A percentile compares a stretch with the other conserved stretches of the same genome.
Conservation (phyloP, 2,888 invertebrate species). For the Subacronicta megacephala region DNA sequence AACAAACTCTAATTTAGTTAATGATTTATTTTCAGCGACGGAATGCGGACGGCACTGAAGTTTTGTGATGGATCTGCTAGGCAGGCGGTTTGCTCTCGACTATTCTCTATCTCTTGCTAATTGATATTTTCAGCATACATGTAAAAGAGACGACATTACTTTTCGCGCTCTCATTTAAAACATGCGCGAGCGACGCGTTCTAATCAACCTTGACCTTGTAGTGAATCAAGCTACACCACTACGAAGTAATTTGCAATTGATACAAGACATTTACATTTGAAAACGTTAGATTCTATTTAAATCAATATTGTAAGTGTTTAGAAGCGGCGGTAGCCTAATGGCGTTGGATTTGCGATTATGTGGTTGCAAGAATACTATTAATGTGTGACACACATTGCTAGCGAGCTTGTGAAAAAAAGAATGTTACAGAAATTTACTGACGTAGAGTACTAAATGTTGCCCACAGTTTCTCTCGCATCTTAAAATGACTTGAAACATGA, state of each 20-base stretch:
- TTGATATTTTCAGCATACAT: constrained; percentile 49
- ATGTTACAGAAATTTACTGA: too few relatives aligned
- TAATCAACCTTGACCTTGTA: constrained; percentile 85
- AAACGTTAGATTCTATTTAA: constrained; percentile 25
- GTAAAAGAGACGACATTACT: constrained; percentile 67
- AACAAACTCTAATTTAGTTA: constrained; percentile 69
- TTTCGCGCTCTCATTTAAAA: constrained; percentile 50
- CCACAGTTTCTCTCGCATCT: too few relatives aligned
- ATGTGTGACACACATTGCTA: too few relatives aligned
- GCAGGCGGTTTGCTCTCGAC: constrained; percentile 56
- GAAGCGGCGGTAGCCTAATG: too few relatives aligned
- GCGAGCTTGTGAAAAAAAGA: too few relatives aligned
- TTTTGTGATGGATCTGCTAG: constrained; percentile 75
- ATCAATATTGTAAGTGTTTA: constrained; percentile 23
- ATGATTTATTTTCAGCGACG: constrained; percentile 81
- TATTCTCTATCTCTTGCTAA: constrained; percentile 61
- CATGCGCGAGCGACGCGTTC: constrained; percentile 67
- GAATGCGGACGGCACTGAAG: constrained; percentile 79
- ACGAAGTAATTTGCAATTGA: constrained; percentile 71
- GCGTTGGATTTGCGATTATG: too few relatives aligned
- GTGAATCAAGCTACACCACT: constrained; percentile 71
- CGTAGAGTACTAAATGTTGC: too few relatives aligned
- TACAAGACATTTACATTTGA: constrained; percentile 40
- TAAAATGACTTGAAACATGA: too few relatives aligned
- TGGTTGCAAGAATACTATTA: too few relatives aligned